Conservation (phyloP, 2,797 vertebrate species). For the Hippoglossus hippoglossus region DNA sequence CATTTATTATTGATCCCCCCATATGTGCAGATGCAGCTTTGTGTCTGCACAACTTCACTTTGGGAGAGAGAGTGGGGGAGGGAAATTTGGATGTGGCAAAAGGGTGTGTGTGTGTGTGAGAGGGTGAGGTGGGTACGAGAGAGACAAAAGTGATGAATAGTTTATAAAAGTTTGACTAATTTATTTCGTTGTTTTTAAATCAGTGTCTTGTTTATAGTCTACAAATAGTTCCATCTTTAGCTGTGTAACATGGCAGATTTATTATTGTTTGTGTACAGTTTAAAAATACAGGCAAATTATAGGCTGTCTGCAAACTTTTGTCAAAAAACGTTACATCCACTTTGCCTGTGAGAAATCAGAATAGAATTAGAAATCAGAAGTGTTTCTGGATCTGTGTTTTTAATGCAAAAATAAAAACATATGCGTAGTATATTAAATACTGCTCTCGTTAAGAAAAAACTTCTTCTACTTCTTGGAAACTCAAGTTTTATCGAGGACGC, state of each 20-base stretch:
- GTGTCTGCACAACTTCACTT: slow-evolving; percentile 25
- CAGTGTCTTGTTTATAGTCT: no score
- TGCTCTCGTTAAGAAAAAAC: neutral
- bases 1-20: slow-evolving; percentile 69
- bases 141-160: neutral
- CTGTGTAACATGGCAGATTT: neutral
- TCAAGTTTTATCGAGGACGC: neutral
- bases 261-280: neutral
- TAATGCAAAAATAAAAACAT: neutral
- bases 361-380: neutral
- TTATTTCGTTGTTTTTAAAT: no score
- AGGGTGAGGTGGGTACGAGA: neutral
- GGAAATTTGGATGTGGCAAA: neutral
- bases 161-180: no score
- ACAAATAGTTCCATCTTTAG: no score
- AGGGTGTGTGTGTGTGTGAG: slow-evolving; percentile 2
- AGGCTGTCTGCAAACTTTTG: neutral
- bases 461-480: neutral
- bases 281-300: neutral
- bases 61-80: neutral
- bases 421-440: neutral
- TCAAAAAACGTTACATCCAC: neutral
- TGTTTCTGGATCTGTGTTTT: neutral
- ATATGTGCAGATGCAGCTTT: slow-evolving; percentile 42
- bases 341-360: neutral